Percentiles rank a stretch among this genome's conserved stretches.
Conservation (phyloP, 2,888 invertebrate species). For the Leucophenga maculata region DNA sequence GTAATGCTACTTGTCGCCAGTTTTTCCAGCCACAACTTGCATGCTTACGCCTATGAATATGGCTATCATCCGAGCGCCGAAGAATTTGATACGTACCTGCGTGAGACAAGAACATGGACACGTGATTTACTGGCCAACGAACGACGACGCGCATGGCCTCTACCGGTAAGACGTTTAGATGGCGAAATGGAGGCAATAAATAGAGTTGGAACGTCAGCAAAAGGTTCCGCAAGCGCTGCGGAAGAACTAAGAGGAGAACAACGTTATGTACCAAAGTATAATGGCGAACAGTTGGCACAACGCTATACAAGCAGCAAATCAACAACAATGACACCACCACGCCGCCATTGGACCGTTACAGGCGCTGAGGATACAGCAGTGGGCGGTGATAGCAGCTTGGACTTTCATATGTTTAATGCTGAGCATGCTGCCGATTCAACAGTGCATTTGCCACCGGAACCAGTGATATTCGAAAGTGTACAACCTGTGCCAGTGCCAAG, state of each 20-base stretch:
- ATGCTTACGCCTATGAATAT: conserved; percentile 51
- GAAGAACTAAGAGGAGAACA: neutral
- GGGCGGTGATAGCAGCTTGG: conserved; percentile 31
- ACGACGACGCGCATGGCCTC: conserved; percentile 34
- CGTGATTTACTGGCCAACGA: conserved; percentile 53
- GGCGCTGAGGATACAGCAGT: neutral
- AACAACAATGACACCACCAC: conserved; percentile 11
- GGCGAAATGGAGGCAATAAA: neutral
- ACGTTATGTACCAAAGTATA: conserved; percentile 58
- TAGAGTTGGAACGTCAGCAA: neutral
- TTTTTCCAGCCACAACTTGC: too few relatives aligned
- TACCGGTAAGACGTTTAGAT: neutral
- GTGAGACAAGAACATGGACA: conserved; percentile 61
- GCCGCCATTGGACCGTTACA: neutral
- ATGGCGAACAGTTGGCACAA: conserved; percentile 34
- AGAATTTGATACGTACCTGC: conserved; percentile 62
- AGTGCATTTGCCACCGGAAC: neutral
- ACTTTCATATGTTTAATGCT: conserved; percentile 53
- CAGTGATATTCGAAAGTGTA: neutral
- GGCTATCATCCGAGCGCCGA: conserved; percentile 70
- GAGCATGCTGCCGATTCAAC: conserved; percentile 34
- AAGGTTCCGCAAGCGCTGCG: neutral
- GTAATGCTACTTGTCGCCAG: conserved; percentile 48
- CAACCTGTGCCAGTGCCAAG: neutral
- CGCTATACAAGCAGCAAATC: neutral